Evolutionary conservation across 2,888 invertebrate genomes (phyloP), one percentile per base, ranked within the genome.

Genomic region (Pammene aurita): DNA sequence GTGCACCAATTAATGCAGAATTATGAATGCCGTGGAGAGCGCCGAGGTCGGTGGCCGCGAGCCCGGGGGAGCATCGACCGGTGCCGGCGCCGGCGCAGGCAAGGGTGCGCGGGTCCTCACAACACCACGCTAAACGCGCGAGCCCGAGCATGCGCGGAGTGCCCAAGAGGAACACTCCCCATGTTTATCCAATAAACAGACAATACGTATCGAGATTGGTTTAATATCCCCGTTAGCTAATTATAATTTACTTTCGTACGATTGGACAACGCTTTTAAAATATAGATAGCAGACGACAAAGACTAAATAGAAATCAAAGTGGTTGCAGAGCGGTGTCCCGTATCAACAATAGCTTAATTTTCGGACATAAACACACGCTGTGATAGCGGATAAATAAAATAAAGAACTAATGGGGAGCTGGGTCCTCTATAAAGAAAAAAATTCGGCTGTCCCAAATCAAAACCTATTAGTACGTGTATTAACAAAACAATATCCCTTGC

Each of bases 51-150:
- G 87, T 89, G 87, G 82, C 81, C 78, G 81, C 79, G 77, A 80
- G 77, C 82, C 79, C 80, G 87, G 80, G 69, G 64, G 83, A 88
- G 89, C 89, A 88, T 87, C 87, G 89, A 88, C 89, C 89, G 75
- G 76, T 85, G n/a, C n/a, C n/a, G 26, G 26, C 26, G 84, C 84
- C 84, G 83, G 82, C 83, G 84, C 68, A 71, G 58, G 84, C 68
- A 71, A 54, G 70, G 71, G 71, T 62, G 65, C 46, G 75, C 69
- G 67, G 67, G 52, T 67, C 56, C 58, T 50, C 65, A 71, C 72
- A 72, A 69, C 73, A 66, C 65, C 42, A 52, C 62, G 65, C 63
- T 58, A 66, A 66, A 65, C 54, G 46, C 26, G 54, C 44, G 44
- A 52, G 46, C 38, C 48, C 38, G 35, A 52, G 41, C 55, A 64